Percentiles rank a stretch among this genome's conserved stretches.
These are phyloP conservation scores for Psittacara wagleri DNA, from an alignment of 2,113 vertebrate genomes.

Conservation along the genomic window DNA sequence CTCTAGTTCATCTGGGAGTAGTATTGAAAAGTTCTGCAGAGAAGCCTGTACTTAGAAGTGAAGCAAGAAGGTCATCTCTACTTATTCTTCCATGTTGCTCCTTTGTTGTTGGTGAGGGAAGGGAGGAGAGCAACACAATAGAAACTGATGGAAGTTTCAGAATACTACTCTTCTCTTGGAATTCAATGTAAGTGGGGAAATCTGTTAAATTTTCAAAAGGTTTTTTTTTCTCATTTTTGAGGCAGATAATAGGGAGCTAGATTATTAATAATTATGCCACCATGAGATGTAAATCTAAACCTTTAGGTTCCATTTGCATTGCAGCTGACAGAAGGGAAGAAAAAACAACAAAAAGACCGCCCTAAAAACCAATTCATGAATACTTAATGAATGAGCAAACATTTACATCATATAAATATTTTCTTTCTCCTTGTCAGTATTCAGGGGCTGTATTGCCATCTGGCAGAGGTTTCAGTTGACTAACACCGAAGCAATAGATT, in stretches of 20 bases:
- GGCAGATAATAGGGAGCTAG: slow-evolving; percentile 2
- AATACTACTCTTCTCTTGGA: neutral
- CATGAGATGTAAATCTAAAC: slow-evolving; percentile 24
- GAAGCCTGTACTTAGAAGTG: neutral
- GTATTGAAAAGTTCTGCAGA: neutral
- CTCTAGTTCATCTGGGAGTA: neutral
- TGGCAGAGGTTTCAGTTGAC: slow-evolving; percentile 76
- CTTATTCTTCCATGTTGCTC: neutral
- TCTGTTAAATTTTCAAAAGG: neutral
- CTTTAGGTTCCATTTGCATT: slow-evolving; percentile 25
- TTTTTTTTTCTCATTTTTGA: neutral
- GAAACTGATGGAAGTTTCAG: neutral
- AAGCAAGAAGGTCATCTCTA: neutral
- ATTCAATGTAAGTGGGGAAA: neutral
- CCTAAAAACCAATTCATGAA: slow-evolving; percentile 47
- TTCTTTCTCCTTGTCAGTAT: slow-evolving; percentile 62
- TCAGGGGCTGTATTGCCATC: slow-evolving; percentile 66
- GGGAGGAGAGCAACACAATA: neutral
- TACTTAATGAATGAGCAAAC: slow-evolving; percentile 62
- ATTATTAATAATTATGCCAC: slow-evolving; percentile 49
- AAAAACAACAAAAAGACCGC: neutral
- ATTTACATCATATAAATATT: slow-evolving; percentile 71
- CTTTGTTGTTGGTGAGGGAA: neutral
- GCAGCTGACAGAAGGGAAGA: slow-evolving; percentile 11
- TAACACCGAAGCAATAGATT: slow-evolving; percentile 75